Evolutionary conservation across 1,140 invertebrate species (phyloP).

Genomic region (Cheumatopsyche charites): DNA sequence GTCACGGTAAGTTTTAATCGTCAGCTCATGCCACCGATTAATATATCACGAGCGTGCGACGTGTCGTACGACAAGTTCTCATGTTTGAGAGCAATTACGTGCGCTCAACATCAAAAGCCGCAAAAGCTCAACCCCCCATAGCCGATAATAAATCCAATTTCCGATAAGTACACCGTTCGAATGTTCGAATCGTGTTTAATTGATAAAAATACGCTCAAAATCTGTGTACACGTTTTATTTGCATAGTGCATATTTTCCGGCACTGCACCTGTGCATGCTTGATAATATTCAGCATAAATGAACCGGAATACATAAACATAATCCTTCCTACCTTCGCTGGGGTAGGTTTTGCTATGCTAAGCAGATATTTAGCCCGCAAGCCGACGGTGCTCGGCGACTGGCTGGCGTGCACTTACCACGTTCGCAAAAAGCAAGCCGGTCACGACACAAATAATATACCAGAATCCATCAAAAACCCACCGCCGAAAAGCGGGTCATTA

Average conservation of each 20-base stretch:
- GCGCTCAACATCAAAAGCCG: neutral
- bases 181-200: neutral
- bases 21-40: slow-evolving; percentile 19
- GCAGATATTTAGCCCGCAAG: slow-evolving; percentile 26
- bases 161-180: neutral
- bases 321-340: neutral
- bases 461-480: slow-evolving; percentile 12
- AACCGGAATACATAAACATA: slow-evolving; percentile 33
- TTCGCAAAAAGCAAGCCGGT: slow-evolving; percentile 15
- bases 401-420: slow-evolving; percentile 21
- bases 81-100: slow-evolving; percentile 1
- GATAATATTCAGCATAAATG: slow-evolving; percentile 34
- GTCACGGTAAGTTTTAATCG: slow-evolving; percentile 21
- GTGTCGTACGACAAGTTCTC: slow-evolving; percentile 9
- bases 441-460: slow-evolving; percentile 1
- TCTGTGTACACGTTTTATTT: slow-evolving; percentile 24
- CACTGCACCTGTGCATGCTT: slow-evolving; percentile 26
- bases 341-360: slow-evolving; percentile 15
- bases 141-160: neutral
- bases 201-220: neutral
- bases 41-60: slow-evolving; percentile 11
- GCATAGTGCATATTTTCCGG: slow-evolving; percentile 26
- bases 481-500: too few species aligned
- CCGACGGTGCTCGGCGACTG: neutral
- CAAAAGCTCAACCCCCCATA: too few species aligned